Conservation (phyloP, 2,113 vertebrate genomes). For the Noctilio leporinus region DNA sequence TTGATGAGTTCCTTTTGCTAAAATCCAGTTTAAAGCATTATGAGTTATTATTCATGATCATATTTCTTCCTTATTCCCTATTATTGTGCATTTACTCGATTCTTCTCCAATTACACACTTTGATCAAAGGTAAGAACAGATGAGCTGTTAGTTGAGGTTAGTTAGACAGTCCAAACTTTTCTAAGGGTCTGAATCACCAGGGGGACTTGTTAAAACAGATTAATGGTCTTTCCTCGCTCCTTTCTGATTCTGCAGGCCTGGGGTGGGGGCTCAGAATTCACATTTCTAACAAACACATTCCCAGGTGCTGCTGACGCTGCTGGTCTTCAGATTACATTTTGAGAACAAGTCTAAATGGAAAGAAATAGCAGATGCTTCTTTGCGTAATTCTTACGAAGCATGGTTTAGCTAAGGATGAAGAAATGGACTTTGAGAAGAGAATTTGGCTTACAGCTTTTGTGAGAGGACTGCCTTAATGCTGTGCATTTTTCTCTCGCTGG, state of each 20-base stretch:
- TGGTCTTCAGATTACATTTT: neutral
- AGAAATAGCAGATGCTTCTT: neutral
- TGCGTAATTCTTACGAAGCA: neutral
- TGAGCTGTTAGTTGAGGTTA: neutral
- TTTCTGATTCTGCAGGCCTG: neutral
- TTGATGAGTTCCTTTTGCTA: neutral
- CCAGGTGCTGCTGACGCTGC: neutral
- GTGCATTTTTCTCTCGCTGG: conserved; percentile 37
- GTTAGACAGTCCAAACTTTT: conserved; percentile 5
- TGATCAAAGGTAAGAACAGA: neutral
- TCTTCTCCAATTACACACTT: neutral
- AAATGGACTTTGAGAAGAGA: neutral
- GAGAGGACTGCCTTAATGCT: neutral
- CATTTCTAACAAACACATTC: conserved; percentile 1
- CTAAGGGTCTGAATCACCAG: neutral
- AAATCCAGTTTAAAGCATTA: neutral
- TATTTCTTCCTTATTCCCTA: neutral
- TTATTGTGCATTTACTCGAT: neutral
- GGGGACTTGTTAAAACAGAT: neutral
- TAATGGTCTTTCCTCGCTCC: neutral
- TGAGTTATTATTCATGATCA: neutral
- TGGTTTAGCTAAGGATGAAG: neutral
- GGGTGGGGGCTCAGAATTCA: neutral
- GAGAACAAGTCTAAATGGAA: neutral
- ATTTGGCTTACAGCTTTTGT: conserved; percentile 21